Evolutionary conservation across 2,888 invertebrate genomes (phyloP).

Genomic region (Bimastos eiseni): DNA sequence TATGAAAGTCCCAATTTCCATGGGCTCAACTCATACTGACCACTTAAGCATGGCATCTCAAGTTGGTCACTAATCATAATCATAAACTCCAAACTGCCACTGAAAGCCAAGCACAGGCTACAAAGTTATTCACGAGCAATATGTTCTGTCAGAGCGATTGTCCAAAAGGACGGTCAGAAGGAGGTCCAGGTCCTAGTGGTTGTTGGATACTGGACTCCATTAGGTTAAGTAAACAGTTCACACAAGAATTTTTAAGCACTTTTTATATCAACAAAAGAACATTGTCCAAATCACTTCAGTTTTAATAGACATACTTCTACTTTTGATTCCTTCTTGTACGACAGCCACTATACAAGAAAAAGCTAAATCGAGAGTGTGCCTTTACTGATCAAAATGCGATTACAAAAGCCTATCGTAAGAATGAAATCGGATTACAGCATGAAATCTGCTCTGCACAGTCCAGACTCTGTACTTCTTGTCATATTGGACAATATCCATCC

Average conservation of each 20-base stretch:
- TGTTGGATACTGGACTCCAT: not conserved
- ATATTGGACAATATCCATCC: not conserved
- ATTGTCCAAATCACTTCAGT: not conserved
- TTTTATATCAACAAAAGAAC: constrained; percentile 9
- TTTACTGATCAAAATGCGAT: constrained; percentile 6
- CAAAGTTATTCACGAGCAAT: no score
- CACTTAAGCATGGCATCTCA: no score
- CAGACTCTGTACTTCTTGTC: not conserved
- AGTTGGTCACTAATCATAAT: no score
- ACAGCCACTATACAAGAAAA: constrained; percentile 5
- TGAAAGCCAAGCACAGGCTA: no score
- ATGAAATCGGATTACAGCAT: not conserved
- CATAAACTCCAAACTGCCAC: no score
- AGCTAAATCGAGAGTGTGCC: constrained; percentile 3
- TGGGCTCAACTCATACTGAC: no score
- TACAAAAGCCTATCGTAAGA: not conserved
- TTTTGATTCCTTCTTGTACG: constrained; percentile 6
- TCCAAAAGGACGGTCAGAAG: no score
- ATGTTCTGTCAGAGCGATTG: no score
- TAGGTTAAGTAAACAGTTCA: not conserved
- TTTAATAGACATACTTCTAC: not conserved
- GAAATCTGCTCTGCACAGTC: not conserved
- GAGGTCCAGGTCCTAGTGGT: no score
- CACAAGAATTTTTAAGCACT: not conserved
- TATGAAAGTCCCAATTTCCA: no score